These are phyloP conservation scores for Myanophis thanlyinensis DNA, from an alignment of 2,113 vertebrate genomes.

Conservation along the genomic window DNA sequence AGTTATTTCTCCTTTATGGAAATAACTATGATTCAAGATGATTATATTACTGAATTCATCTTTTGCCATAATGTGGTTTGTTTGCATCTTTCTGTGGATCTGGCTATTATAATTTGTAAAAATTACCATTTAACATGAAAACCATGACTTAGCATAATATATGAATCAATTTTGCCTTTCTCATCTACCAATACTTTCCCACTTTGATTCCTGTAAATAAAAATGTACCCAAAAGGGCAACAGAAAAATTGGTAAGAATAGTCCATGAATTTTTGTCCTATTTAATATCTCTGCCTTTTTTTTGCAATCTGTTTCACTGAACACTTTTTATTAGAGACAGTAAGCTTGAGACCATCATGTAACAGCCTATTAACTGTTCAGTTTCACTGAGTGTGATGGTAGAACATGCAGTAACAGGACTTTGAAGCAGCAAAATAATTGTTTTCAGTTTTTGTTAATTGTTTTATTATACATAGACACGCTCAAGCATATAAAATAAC, in stretches of 20 bases:
- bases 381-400: not conserved
- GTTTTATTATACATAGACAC: not conserved
- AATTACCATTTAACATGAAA: not conserved
- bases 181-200: not conserved
- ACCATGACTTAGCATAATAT: not conserved
- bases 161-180: not conserved
- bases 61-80: not conserved
- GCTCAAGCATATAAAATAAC: not conserved
- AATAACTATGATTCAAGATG: not conserved
- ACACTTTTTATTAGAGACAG: not conserved
- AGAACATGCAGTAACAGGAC: not conserved
- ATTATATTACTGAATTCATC: not conserved
- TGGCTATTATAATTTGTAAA: not conserved
- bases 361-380: not conserved
- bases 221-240: not conserved
- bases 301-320: not conserved
- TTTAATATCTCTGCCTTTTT: not conserved
- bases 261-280: not conserved
- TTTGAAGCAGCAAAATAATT: not conserved
- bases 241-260: not conserved
- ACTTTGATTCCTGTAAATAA: not conserved
- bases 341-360: not conserved
- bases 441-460: not conserved
- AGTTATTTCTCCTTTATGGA: not conserved
- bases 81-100: not conserved